Evolutionary conservation across 2,797 vertebrate species (phyloP).

Genomic region (Onychomys torridus): DNA sequence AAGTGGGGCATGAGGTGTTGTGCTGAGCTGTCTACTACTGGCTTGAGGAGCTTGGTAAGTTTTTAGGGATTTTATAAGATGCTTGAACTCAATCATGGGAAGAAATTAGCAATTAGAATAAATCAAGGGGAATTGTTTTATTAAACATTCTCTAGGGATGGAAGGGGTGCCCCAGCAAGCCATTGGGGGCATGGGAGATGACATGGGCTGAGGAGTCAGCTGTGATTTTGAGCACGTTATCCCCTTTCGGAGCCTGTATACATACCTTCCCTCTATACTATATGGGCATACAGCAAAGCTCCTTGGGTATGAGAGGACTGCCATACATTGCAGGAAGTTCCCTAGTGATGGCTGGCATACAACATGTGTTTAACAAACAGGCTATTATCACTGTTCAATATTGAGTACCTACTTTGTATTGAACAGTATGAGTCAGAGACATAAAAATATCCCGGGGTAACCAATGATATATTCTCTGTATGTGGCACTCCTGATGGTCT

Average conservation of each 20-base stretch:
- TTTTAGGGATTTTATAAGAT: slow-evolving; percentile 10
- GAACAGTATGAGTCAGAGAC: background rate
- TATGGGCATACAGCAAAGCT: background rate
- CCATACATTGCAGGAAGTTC: background rate
- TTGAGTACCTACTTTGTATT: background rate
- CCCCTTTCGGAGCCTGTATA: background rate
- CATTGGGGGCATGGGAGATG: background rate
- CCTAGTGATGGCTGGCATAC: background rate
- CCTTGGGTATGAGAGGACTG: background rate
- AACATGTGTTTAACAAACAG: background rate
- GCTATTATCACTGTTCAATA: background rate
- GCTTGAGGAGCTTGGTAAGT: background rate
- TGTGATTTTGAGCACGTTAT: background rate
- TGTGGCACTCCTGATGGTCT: background rate
- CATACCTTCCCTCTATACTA: background rate
- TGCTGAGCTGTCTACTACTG: background rate
- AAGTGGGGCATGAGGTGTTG: background rate
- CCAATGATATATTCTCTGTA: background rate
- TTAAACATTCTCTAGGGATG: background rate
- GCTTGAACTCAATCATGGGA: background rate
- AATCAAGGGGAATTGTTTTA: background rate
- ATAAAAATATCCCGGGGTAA: background rate
- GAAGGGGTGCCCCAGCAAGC: background rate
- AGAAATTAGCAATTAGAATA: background rate
- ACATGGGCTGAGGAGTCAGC: background rate